Base-by-base conservation (phyloP, 2,113 vertebrate species). In the Tiliqua scincoides region DNA sequence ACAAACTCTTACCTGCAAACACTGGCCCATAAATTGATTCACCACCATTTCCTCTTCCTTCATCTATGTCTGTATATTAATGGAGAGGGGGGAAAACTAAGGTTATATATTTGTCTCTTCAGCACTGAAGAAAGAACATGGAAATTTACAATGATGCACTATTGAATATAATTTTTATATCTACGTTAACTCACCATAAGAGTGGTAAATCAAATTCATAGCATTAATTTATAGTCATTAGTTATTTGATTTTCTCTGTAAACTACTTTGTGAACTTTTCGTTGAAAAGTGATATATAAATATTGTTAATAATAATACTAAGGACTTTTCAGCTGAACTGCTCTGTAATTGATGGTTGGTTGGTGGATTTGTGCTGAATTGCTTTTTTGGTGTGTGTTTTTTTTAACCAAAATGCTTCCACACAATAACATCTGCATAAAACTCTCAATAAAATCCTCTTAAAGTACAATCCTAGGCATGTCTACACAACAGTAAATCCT, bases 21-120 rank as follows among this genome's bases (percentile, higher is more conserved):
- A 94, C 94, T 86, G 96, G 94, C 35, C 98, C 98, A 83, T 97
- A 98, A 95, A 98, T 97, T 3, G 98, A 98, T 88, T 98, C 96
- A 25, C 97, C 98, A 85, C 94, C 93, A 27, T 97, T 87, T 88
- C 97, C 97, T 94, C 88, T 97, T 74, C 96, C 96, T 82, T 84
- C 92, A 87, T 93, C 84, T 94, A 98, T 98, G 87, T 99, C 98
- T 99, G 93, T 82, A 91, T 83, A 80, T 81, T 37, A 61, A 12
- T 94, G 57, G 87, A 72, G 86, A 30, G 6, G n/a, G n/a, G n/a
- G n/a, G 82, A 67, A 37, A 3, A 4, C 87, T 83, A 93, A 80
- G 73, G 54, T 35, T 9, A 63, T 61, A 40, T 12, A 11, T 17
- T 37, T 79, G 40, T 14, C 15, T 63, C 11, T 73, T 77, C 17